A percentile compares a stretch with the other conserved stretches of the same genome.
Evolutionary conservation across 2,113 vertebrate species (phyloP).

Genomic region (Phalacrocorax aristotelis): DNA sequence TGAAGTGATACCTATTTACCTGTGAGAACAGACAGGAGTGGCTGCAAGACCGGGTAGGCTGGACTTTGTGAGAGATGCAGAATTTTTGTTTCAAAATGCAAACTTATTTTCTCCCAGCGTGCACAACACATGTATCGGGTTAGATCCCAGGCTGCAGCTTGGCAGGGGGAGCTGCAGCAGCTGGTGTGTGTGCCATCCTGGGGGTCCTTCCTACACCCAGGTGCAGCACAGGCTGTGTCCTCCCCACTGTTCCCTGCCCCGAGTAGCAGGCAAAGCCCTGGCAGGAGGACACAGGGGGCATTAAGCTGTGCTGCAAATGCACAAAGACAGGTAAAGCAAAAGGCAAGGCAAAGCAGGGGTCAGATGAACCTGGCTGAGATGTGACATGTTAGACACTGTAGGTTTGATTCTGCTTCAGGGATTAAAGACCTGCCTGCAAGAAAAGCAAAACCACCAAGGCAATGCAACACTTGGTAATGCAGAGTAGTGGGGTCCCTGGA

Average conservation of each 20-base stretch:
- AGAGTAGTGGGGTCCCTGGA: not conserved
- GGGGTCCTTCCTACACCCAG: not conserved
- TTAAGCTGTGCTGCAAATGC: accelerated
- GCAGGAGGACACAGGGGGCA: not conserved
- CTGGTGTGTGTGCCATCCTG: not conserved
- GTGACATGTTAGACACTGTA: not conserved
- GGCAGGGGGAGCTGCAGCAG: not conserved
- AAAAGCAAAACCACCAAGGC: not conserved
- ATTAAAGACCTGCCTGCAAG: not conserved
- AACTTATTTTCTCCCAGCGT: not conserved
- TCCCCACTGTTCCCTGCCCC: not conserved
- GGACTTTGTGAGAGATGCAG: not conserved
- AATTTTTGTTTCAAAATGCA: not conserved
- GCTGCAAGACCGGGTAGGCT: not conserved
- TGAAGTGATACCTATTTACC: not conserved
- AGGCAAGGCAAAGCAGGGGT: not conserved
- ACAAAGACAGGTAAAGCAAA: not conserved
- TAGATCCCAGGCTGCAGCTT: not conserved
- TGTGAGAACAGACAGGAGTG: not conserved
- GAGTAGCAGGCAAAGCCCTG: accelerated
- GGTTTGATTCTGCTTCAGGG: not conserved
- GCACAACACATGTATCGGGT: accelerated
- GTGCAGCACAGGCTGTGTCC: not conserved
- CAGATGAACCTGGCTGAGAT: not conserved
- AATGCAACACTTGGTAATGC: not conserved